These are phyloP conservation scores for Brienomyrus brachyistius DNA, from an alignment of 2,113 vertebrate genomes.

Conservation along the genomic window DNA sequence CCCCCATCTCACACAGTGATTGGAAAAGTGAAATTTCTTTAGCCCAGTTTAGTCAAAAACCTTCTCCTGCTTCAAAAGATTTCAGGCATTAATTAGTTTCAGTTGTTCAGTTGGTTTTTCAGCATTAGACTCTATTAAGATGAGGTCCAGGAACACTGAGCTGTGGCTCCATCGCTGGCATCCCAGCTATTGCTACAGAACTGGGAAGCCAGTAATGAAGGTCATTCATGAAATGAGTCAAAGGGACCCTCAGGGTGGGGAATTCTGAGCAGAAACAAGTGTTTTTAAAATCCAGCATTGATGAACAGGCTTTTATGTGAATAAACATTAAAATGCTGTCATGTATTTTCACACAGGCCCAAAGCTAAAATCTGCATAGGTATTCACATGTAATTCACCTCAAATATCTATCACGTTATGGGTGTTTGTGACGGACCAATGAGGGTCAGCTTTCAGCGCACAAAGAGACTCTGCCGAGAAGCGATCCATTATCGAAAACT, in stretches of 20 bases:
- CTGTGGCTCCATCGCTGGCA: neutral
- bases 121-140: neutral
- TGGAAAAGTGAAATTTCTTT: neutral
- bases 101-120: neutral
- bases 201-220: neutral
- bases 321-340: neutral
- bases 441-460: neutral
- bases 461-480: neutral
- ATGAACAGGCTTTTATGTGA: neutral
- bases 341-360: neutral
- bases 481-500: neutral
- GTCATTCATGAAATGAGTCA: slow-evolving; percentile 4
- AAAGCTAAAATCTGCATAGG: neutral
- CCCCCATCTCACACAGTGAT: neutral
- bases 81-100: neutral
- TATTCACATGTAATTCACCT: neutral
- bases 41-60: neutral
- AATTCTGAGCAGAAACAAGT: neutral
- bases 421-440: neutral
- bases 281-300: neutral
- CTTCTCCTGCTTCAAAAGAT: neutral
- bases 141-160: neutral
- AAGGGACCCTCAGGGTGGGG: neutral
- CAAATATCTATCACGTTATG: neutral
- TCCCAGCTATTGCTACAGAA: neutral